Evolutionary conservation across 2,888 invertebrate species (phyloP), one percentile per base, ranked within the genome.

Genomic region (Cephonodes hylas): DNA sequence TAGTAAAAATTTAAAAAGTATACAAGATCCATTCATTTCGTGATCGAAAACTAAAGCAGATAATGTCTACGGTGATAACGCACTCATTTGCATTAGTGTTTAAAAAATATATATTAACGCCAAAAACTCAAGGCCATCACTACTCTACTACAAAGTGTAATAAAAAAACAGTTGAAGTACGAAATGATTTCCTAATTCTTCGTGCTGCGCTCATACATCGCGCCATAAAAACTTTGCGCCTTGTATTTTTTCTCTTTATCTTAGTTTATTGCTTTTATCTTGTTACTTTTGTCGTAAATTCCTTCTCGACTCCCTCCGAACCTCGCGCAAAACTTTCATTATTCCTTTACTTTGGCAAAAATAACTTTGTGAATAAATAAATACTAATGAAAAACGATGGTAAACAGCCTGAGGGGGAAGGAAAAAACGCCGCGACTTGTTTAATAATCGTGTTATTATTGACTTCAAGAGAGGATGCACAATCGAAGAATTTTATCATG

Each of bases 351-450:
- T 38, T 15, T 48, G n/a, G n/a, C 7, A 23, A 48, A 48, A 15
- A 27, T 48, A 48, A 48, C 48, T 48, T 48, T 27, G n/a, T 48
- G 48, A 48, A 48, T 48, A 48, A 48, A 48, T 48, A 48, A 48
- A 48, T 48, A 48, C n/a, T 27, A 27, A 48, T 48, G 48, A 48
- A 48, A 48, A 45, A 27, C 2, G n/a, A 7, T 38, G 13, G 7
- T 27, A 27, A 27, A 48, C 48, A 48, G 23, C 23, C 15, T 38
- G n/a, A n/a, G 38, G n/a, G 38, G 38, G 38, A n/a, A 10, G n/a
- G 38, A 38, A n/a, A 10, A n/a, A n/a, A n/a, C 10, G 13, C 34
- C 38, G 38, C 5, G 38, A n/a, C 38, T 10, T n/a, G n/a, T 15
- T 15, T 27, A 27, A 27, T 8, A 27, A 15, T 15, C 0, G 27